Evolutionary conservation across 2,113 vertebrate species (phyloP).

Genomic region (Macquaria ambigua): DNA sequence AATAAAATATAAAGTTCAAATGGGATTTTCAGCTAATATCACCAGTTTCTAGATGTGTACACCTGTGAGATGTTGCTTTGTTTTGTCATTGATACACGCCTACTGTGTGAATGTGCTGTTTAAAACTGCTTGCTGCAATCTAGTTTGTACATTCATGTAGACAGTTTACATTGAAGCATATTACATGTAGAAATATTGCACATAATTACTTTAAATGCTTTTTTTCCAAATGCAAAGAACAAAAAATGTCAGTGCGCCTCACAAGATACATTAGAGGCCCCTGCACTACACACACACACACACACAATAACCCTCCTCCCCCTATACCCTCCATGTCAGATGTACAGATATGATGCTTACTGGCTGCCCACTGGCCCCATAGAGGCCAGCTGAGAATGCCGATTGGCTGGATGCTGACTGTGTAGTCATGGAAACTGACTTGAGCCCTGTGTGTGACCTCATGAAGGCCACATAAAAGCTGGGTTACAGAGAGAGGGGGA

Average conservation of each 20-base stretch:
- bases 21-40: background rate
- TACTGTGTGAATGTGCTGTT: background rate
- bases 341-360: constrained; percentile 68
- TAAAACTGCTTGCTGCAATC: background rate
- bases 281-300: constrained; percentile 19
- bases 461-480: constrained; percentile 68
- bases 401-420: constrained; percentile 65
- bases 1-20: constrained; percentile 2
- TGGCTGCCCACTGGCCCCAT: constrained; percentile 58
- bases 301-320: background rate
- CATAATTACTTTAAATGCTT: background rate
- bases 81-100: background rate
- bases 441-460: constrained; percentile 69
- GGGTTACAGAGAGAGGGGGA: constrained; percentile 38
- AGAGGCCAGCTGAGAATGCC: constrained; percentile 55
- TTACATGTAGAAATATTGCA: background rate
- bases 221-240: background rate
- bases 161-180: background rate
- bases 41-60: background rate
- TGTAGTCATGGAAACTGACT: constrained; percentile 76
- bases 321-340: constrained; percentile 56
- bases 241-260: background rate
- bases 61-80: background rate
- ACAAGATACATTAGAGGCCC: constrained; percentile 13
- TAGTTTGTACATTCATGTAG: background rate